A percentile compares a stretch with the other conserved stretches of the same genome.
Conservation (phyloP, 2,888 invertebrate species). For the Coenonympha glycerion region DNA sequence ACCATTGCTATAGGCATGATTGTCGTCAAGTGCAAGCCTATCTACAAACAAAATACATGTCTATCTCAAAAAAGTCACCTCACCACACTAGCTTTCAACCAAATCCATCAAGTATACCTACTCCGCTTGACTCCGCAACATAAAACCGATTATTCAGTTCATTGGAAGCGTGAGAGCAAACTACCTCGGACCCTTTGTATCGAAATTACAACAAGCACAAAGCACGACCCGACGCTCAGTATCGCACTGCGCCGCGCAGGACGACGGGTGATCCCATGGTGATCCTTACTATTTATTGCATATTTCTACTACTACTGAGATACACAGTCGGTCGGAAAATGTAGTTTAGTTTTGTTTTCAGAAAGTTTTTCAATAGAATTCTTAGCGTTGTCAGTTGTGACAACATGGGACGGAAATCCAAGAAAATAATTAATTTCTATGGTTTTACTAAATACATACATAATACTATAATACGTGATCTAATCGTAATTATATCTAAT, state of each 20-base stretch:
- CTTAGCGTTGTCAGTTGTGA: too few species aligned
- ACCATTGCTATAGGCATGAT: too few species aligned
- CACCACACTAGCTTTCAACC: neutral
- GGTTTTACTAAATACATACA: too few species aligned
- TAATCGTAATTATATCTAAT: too few species aligned
- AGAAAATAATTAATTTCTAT: too few species aligned
- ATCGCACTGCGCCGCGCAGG: slow-evolving; percentile 49
- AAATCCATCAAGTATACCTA: slow-evolving; percentile 8
- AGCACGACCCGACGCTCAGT: slow-evolving; percentile 59
- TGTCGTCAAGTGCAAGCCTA: too few species aligned
- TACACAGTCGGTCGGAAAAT: slow-evolving; percentile 21
- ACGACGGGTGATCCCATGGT: slow-evolving; percentile 34
- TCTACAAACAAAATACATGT: too few species aligned
- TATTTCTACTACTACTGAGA: slow-evolving; percentile 16
- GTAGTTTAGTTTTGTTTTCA: neutral
- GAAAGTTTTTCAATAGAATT: neutral
- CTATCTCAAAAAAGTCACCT: too few species aligned
- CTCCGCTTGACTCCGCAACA: neutral
- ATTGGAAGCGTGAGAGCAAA: slow-evolving; percentile 60
- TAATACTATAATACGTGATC: too few species aligned
- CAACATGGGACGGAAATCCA: too few species aligned
- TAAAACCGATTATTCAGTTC: slow-evolving; percentile 14
- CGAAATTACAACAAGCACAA: slow-evolving; percentile 64
- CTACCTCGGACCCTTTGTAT: slow-evolving; percentile 56
- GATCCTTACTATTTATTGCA: slow-evolving; percentile 59